phyloP scores from a whole-genome alignment of 2,888 invertebrate species.

The Atethmia centrago region DNA sequence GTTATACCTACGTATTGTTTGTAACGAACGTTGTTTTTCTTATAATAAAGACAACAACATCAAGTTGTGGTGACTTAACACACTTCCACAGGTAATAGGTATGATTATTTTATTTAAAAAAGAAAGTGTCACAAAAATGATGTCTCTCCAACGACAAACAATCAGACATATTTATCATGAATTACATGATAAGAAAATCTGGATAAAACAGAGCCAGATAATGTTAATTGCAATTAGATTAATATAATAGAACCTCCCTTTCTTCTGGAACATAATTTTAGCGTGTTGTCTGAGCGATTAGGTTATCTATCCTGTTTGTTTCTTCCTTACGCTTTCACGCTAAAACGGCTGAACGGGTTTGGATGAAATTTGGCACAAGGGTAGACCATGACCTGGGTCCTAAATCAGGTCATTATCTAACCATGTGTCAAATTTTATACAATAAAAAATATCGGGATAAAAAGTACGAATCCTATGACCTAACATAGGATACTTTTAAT shows the following conservation, averaged over 20 bases:
- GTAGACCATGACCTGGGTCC: too few relatives aligned
- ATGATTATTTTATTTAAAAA: too few relatives aligned
- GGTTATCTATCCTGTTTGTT: background rate
- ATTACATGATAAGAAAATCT: conserved; percentile 27
- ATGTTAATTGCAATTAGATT: conserved; percentile 31
- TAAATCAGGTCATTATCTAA: too few relatives aligned
- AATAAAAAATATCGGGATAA: too few relatives aligned
- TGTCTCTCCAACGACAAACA: background rate
- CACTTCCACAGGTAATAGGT: background rate
- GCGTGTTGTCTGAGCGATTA: conserved; percentile 9
- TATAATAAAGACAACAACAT: background rate
- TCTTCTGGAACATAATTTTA: conserved; percentile 2
- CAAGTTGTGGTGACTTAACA: background rate
- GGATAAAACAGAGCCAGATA: conserved; percentile 18
- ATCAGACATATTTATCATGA: conserved; percentile 21
- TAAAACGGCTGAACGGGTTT: too few relatives aligned
- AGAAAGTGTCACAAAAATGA: background rate
- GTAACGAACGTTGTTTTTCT: background rate
- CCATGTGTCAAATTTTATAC: too few relatives aligned
- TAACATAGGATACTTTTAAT: too few relatives aligned
- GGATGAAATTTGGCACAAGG: too few relatives aligned
- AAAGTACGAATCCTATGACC: too few relatives aligned
- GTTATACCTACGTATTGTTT: background rate
- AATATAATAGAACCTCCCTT: conserved; percentile 9
- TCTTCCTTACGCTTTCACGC: too few relatives aligned